Percentiles rank a stretch among this genome's conserved stretches.
phyloP scores from a whole-genome alignment of 1,140 invertebrate species.

The Panagrolaimus sp. region DNA sequence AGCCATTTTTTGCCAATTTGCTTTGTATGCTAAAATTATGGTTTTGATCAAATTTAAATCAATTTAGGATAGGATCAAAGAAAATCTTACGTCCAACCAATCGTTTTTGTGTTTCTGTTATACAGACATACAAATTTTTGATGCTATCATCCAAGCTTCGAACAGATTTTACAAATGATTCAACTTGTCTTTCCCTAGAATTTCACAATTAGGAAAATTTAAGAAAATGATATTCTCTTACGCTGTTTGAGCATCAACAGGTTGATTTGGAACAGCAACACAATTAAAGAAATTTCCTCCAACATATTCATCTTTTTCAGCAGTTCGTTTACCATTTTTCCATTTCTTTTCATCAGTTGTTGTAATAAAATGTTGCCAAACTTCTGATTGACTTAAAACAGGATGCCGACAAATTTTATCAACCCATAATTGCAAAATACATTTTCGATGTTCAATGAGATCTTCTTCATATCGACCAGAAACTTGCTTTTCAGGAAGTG shows the following conservation, averaged over 20 bases:
- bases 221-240: neutral
- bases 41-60: conserved; percentile 2
- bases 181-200: conserved; percentile 50
- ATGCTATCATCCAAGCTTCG: conserved; percentile 52
- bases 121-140: conserved; percentile 46
- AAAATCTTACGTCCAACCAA: conserved; percentile 45
- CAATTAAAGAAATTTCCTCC: conserved; percentile 85
- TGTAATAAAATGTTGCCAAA: conserved; percentile 91
- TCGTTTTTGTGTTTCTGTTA: conserved; percentile 56
- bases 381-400: conserved; percentile 78
- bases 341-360: conserved; percentile 93
- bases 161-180: conserved; percentile 43
- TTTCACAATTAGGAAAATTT: conserved; percentile 28
- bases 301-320: conserved; percentile 84
- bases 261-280: conserved; percentile 69
- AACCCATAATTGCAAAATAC: conserved; percentile 87
- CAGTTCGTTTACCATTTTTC: conserved; percentile 89
- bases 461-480: conserved; percentile 91
- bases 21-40: conserved; percentile 66
- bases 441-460: conserved; percentile 84
- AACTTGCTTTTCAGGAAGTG: conserved; percentile 92
- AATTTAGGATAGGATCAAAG: conserved; percentile 2
- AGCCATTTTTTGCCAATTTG: conserved; percentile 82
- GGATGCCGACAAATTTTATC: conserved; percentile 92
- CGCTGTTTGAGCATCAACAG: conserved; percentile 59